Conservation (phyloP, 2,888 invertebrate species). For the Hirtodrosophila trivittata region DNA sequence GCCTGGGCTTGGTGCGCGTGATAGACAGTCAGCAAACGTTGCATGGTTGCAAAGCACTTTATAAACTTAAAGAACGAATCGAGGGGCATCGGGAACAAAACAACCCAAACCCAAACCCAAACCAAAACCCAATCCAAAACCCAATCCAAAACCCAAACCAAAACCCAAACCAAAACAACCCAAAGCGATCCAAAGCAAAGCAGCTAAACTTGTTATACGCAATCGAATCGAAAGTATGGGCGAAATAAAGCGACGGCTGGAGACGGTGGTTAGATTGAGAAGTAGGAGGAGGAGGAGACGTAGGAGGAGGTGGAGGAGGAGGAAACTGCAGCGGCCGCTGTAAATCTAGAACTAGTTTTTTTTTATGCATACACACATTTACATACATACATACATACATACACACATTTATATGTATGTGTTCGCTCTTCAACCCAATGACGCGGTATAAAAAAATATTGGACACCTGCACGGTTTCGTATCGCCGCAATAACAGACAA, state of each 20-base stretch:
- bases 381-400: slow-evolving; percentile 1
- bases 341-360: slow-evolving; percentile 79
- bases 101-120: too few species aligned
- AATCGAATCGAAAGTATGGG: slow-evolving; percentile 76
- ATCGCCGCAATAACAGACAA: slow-evolving; percentile 59
- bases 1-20: neutral
- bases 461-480: slow-evolving; percentile 82
- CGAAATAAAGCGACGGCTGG: slow-evolving; percentile 64
- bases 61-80: slow-evolving; percentile 55
- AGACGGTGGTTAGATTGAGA: slow-evolving; percentile 6
- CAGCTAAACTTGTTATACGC: slow-evolving; percentile 78
- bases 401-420: slow-evolving; percentile 10
- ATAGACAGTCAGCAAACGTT: slow-evolving; percentile 52
- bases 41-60: slow-evolving; percentile 78
- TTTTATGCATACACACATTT: slow-evolving; percentile 17
- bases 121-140: neutral
- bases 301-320: slow-evolving; percentile 1
- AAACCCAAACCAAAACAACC: neutral
- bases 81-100: slow-evolving; percentile 10
- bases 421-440: slow-evolving; percentile 62
- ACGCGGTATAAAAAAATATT: slow-evolving; percentile 81
- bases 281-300: neutral
- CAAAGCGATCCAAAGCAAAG: slow-evolving; percentile 11
- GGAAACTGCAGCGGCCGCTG: slow-evolving; percentile 38
- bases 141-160: too few species aligned